Evolutionary conservation across 2,888 invertebrate genomes (phyloP), one percentile per base, ranked within the genome.

Genomic region (Psylliodes chrysocephalus): DNA sequence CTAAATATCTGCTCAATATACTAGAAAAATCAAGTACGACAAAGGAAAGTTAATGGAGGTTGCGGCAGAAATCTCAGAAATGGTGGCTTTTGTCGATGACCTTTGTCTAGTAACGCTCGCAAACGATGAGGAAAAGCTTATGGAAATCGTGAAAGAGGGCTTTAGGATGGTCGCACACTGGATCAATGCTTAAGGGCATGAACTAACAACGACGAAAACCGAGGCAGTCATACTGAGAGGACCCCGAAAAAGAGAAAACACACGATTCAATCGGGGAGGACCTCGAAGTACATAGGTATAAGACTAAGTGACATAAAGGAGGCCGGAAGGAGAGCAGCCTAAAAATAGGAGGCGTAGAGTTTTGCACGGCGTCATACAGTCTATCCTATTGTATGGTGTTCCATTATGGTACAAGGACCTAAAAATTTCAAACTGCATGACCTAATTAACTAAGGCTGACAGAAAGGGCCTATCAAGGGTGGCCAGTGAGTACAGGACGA

Each of bases 241-340:
- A n/a, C n/a, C n/a, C n/a, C n/a, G 30, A 8, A 8, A 8, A 30
- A 30, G 30, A 10, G 5, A 2, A 2, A 30, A 6, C 4, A 30
- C 10, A 1, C 6, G 10, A 30, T 30, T 30, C 8, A 3, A n/a
- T n/a, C n/a, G n/a, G n/a, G n/a, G n/a, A n/a, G n/a, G n/a, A n/a
- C n/a, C n/a, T n/a, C n/a, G n/a, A n/a, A 10, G 10, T 8, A 30
- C 8, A 2, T 30, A 2, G 30, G 30, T 8, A 8, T 30, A 30
- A 2, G 10, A 2, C 4, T 30, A 5, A 10, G 10, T 10, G 7
- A 30, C 30, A 5, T 38, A 28, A 14, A 5, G 49, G 1, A 35
- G 49, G 47, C 57, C 57, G 3, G 47, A 28, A 1, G 8, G 46
- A 5, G 57, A 38, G 1, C 47, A 19, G 1, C 59, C 59, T 1